Evolutionary conservation across 2,797 vertebrate genomes (phyloP).

Genomic region (Tolypeutes matacus): DNA sequence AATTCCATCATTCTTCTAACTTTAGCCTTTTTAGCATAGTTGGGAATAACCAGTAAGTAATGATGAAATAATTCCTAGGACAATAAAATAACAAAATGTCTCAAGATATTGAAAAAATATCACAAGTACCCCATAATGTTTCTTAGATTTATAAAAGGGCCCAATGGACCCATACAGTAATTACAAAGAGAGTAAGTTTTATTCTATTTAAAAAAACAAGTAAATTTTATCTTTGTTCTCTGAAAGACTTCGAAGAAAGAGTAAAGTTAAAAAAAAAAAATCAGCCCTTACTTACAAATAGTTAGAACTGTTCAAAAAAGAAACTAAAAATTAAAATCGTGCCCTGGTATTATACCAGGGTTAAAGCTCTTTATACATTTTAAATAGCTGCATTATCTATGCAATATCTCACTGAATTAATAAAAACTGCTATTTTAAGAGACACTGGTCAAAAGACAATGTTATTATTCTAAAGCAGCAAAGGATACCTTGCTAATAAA

Average conservation of each 20-base stretch:
- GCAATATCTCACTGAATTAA: conserved; percentile 56
- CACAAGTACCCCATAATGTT: background rate
- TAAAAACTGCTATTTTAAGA: conserved; percentile 74
- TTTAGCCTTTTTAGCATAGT: background rate
- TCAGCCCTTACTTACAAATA: conserved; percentile 24
- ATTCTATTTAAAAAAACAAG: conserved; percentile 21
- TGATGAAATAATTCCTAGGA: background rate
- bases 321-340: conserved; percentile 56
- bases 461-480: conserved; percentile 25
- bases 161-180: background rate
- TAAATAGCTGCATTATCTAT: conserved; percentile 58
- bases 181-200: conserved; percentile 64
- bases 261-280: conserved; percentile 47
- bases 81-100: background rate
- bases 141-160: background rate
- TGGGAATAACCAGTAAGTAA: background rate
- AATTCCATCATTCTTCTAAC: background rate
- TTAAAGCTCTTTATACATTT: conserved; percentile 63
- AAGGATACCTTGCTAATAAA: background rate
- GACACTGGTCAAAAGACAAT: conserved; percentile 66
- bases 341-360: conserved; percentile 29
- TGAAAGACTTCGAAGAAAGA: conserved; percentile 43
- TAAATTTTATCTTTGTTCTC: conserved; percentile 58
- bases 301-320: conserved; percentile 20
- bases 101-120: conserved; percentile 5